phyloP scores from a whole-genome alignment of 2,888 invertebrate species.

The Parascotia fuliginaria region DNA sequence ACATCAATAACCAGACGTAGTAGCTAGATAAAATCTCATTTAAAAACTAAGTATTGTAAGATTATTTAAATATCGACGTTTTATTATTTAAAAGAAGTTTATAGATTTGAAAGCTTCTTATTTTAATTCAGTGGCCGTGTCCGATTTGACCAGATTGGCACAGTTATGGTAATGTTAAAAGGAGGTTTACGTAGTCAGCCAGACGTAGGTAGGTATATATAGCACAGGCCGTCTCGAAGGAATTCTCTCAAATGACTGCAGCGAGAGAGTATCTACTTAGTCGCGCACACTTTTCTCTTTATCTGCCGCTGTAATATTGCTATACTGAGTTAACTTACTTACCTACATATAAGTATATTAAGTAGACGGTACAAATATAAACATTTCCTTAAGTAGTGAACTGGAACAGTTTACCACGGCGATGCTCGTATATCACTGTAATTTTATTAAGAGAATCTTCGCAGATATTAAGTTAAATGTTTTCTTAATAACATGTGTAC shows the following conservation, averaged over 20 bases:
- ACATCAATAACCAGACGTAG: neutral
- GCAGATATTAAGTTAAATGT: constrained; percentile 7
- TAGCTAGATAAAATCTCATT: neutral
- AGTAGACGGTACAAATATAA: constrained; percentile 1
- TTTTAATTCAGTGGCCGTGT: constrained; percentile 23
- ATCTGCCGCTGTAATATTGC: constrained; percentile 41
- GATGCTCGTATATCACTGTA: constrained; percentile 11
- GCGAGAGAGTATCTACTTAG: constrained; percentile 34
- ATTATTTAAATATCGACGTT: neutral
- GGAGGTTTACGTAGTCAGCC: constrained; percentile 34
- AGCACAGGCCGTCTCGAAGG: constrained; percentile 35
- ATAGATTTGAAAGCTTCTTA: constrained; percentile 9
- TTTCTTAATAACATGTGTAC: neutral
- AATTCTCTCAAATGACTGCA: constrained; percentile 42
- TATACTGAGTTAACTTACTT: constrained; percentile 28
- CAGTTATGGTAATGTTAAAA: constrained; percentile 37
- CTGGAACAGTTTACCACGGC: constrained; percentile 14
- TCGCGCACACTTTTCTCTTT: constrained; percentile 36
- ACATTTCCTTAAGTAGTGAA: constrained; percentile 16
- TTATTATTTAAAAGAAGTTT: neutral
- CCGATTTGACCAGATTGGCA: constrained; percentile 31
- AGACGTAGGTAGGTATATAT: no score
- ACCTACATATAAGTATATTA: constrained; percentile 14
- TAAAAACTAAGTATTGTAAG: neutral
- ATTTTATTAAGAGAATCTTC: constrained; percentile 21